Evolutionary conservation across 2,113 vertebrate species (phyloP), one percentile per base, ranked within the genome.

Genomic region (Sturnus vulgaris): DNA sequence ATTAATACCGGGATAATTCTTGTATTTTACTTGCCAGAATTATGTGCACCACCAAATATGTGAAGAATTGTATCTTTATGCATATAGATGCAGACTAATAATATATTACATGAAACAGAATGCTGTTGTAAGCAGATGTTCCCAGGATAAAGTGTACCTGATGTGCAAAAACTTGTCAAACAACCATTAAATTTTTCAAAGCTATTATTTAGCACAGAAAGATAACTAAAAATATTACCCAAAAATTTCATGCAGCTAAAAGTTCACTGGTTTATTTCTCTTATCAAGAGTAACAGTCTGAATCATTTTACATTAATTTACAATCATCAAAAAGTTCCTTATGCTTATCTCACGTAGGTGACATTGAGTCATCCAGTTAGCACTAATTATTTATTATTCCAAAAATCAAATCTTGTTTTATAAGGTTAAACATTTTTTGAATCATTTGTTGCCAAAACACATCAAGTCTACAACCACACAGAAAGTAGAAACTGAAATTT

Each of bases 241-340:
- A 81, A 82, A 53, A 44, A 88, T 71, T 81, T 94, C 64, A 92
- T 93, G 93, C 79, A 94, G 78, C 90, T 94, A 92, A 56, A 92
- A 71, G 64, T 82, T 81, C 71, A 92, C 52, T 88, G 64, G 42
- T 96, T 97, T 97, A 96, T 96, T 97, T 94, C 82, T 96, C 68
- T 96, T 81, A 76, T 52, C 80, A 88, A 92, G 55, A 95, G 71
- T 59, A 92, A 93, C 77, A 86, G 42, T 63, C 59, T 90, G 91
- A 80, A 95, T 93, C 55, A 81, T 71, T 91, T 92, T 92, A 95
- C 87, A 95, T 85, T 88, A 52, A 83, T 93, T 95, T 96, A 95
- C 92, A 96, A 19, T 52, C 47, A 83, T 47, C 20, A 81, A 63
- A 91, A 64, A 63, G 82, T 53, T 59, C 35, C 71, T 92, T 80